Base-by-base conservation (phyloP, 2,888 invertebrate species). In the Oscheius myriophilus region DNA sequence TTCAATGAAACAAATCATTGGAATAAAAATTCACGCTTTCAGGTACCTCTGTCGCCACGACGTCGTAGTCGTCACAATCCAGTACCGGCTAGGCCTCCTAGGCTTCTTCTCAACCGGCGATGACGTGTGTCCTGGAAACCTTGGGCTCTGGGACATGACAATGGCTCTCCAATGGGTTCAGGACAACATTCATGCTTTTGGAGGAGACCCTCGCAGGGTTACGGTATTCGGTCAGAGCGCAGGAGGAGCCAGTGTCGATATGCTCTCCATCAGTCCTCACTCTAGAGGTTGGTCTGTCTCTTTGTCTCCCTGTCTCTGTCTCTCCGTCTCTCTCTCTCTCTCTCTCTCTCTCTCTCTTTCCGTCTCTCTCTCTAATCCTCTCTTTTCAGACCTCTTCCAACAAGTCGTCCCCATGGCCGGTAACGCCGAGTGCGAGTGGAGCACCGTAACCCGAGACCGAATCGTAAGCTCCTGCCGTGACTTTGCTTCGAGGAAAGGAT, bases 61-160 rank as follows among this genome's bases (percentile, higher is more conserved):
- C 49, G 76, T 81, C 26, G 78, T 81, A 33, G 79, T 80, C 12
- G 79, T 81, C 23, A 81, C 81, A 1, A 77, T 81, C 43, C 79
- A 81, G 54, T 81, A 81, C 58, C 70, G 81, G 18, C 69, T 82
- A 2, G 82, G 82, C 11, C 70, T 75, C 0, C 74, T 82, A n/a
- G 84, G 84, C 46, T 84, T 84, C 69, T 78, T 84, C 45, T 80
- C 82, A 0, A 84, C 82, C 21, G 80, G 80, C 25, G 80, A 81
- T 63, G 71, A 73, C 26, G 72, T 73, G 7, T 83, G 83, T 63
- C 77, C 81, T 6, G 84, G 83, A 9, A 84, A 84, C 62, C 70
- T 80, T 25, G 84, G 81, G 3, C 71, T 84, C 6, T 84, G 82
- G 82, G 82, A 82, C 58, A 78, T 79, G 78, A 82, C 78, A 21